Percentiles rank a stretch among this genome's conserved stretches.
These are phyloP conservation scores for Pagrus major DNA, from an alignment of 2,113 vertebrate genomes.

Conservation along the genomic window DNA sequence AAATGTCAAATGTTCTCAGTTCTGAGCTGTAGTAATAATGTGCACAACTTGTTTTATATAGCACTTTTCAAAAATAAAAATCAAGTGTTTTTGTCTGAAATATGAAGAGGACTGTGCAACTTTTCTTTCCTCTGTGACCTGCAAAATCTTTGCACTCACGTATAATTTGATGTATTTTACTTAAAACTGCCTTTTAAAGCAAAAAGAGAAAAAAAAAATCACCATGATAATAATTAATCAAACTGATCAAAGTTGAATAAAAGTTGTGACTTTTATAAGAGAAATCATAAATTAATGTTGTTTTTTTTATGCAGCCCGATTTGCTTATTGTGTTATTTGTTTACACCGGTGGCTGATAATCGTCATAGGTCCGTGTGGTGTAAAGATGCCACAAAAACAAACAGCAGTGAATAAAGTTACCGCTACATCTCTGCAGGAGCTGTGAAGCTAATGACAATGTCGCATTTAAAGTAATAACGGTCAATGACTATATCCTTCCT, in stretches of 20 bases:
- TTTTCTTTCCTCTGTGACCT: not conserved
- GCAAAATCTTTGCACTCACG: not conserved
- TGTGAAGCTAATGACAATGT: constrained; percentile 56
- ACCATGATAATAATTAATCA: not conserved
- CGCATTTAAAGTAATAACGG: constrained; percentile 70
- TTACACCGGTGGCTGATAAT: constrained; percentile 36
- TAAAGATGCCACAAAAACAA: constrained; percentile 6
- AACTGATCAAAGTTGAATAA: not conserved
- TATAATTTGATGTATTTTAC: not conserved
- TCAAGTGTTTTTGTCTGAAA: not conserved
- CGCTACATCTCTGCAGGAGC: constrained; percentile 5
- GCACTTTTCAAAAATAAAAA: not conserved
- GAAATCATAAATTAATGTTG: not conserved
- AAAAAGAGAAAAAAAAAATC: not conserved
- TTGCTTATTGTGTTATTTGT: constrained; percentile 42
- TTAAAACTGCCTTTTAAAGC: not conserved
- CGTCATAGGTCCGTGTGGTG: not conserved
- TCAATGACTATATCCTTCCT: constrained; percentile 59
- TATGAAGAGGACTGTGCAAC: not conserved
- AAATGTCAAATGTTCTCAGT: not conserved
- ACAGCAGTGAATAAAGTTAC: constrained; percentile 64
- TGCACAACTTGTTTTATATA: not conserved
- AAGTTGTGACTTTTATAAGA: not conserved
- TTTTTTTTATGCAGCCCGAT: not conserved
- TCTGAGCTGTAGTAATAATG: not conserved